Base-by-base conservation (phyloP, 1,140 invertebrate species). In the Penaeus vannamei region DNA sequence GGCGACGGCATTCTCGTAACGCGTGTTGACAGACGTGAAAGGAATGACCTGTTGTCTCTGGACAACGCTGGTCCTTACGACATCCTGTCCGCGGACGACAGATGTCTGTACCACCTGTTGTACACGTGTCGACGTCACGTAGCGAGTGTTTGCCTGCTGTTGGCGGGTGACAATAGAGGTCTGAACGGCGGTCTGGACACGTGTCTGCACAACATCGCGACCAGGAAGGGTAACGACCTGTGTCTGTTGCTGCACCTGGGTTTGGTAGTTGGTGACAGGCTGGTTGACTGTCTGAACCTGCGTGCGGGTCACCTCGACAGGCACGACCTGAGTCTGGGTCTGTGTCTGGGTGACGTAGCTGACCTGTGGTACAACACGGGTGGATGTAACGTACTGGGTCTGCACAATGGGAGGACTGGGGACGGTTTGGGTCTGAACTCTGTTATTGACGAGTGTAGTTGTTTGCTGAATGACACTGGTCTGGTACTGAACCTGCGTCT, bases 291-390 rank as follows among this genome's bases (percentile, higher is more conserved):
- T 90, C 62, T 90, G 88, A 23, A 90, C 42, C 79, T 90, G 88
- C 60, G 88, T 90, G n/a, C 88, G 66, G 32, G 87, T 89, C 5
- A 89, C 87, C n/a, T 89, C 87, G 0, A 89, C 87, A 66, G 87
- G 87, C 32, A 89, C 72, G 1, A 89, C 87, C 83, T 89, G 87
- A 61, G 87, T 89, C 26, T 80, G 87, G 0, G 84, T 72, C 42
- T 89, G 87, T 19, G 87, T 89, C 26, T 84, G 82, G 42, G 87
- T 89, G 26, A 89, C 32, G 46, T 89, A 89, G 22, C 82, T 89
- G 60, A 89, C 81, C 42, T 89, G 87, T 26, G 87, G 87, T 12
- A 89, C 87, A 14, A 89, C 87, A 12, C 82, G 82, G 23, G 87
- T 89, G 7, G 87, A 79, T 3, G 87, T 89, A 53, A 89, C 72